phyloP scores from a whole-genome alignment of 2,888 invertebrate species.

The Odontothrips loti region DNA sequence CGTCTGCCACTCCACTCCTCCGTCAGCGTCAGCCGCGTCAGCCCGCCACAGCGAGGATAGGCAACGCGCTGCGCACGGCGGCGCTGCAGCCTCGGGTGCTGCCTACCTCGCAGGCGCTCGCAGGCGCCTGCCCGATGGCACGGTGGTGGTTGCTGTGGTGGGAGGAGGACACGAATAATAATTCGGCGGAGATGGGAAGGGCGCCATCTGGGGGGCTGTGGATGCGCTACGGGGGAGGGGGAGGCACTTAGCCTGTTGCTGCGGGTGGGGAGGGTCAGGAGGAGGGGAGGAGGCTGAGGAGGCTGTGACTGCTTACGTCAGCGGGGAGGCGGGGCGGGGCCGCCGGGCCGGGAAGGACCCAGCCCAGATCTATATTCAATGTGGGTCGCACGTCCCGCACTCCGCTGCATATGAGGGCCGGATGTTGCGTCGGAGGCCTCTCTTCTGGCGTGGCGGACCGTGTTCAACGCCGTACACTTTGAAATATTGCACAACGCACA shows the following conservation, averaged over 20 bases:
- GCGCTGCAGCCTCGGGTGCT: neutral
- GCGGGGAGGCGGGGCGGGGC: neutral
- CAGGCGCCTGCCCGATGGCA: neutral
- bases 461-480: too few relatives aligned
- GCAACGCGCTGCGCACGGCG: neutral
- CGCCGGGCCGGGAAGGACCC: neutral
- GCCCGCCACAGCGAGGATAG: neutral
- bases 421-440: too few relatives aligned
- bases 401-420: too few relatives aligned
- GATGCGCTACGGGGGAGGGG: neutral
- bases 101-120: neutral
- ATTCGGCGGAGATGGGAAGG: neutral
- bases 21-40: neutral
- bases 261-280: neutral
- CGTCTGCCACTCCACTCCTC: too few relatives aligned
- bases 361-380: neutral
- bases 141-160: neutral
- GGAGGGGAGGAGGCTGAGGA: neutral
- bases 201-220: neutral
- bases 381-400: neutral
- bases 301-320: neutral
- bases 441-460: too few relatives aligned
- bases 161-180: too few relatives aligned
- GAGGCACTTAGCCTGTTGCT: neutral
- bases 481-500: too few relatives aligned